Conservation (phyloP, 2,888 invertebrate genomes). For the Rugalucina vietnamica region DNA sequence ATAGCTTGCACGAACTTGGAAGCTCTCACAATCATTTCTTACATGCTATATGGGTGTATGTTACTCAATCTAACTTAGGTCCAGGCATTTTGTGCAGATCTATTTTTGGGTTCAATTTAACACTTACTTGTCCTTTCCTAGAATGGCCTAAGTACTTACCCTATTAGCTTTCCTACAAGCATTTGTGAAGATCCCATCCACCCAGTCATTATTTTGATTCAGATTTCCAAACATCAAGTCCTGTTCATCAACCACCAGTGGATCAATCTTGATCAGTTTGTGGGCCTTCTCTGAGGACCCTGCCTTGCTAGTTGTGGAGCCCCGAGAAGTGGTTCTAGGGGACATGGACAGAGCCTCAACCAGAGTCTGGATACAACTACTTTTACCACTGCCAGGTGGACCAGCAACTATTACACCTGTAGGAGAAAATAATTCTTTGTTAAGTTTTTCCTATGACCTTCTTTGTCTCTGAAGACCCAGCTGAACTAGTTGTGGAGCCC, state of each 20-base stretch:
- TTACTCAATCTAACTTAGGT: too few species aligned
- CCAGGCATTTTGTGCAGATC: too few species aligned
- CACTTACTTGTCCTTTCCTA: too few species aligned
- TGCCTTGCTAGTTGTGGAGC: constrained; percentile 69
- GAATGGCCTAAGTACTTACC: constrained; percentile 74
- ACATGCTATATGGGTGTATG: too few species aligned
- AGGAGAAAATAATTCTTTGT: too few species aligned
- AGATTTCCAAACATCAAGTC: constrained; percentile 82
- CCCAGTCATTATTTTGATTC: constrained; percentile 82
- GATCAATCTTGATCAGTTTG: constrained; percentile 82
- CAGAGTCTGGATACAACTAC: constrained; percentile 81
- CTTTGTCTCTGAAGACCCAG: constrained; percentile 70
- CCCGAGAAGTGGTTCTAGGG: constrained; percentile 72
- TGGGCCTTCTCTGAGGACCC: constrained; percentile 77
- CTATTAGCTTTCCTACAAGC: constrained; percentile 83
- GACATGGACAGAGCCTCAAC: constrained; percentile 80
- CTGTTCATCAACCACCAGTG: constrained; percentile 82
- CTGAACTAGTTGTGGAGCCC: constrained; percentile 70
- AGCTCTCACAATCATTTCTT: too few species aligned
- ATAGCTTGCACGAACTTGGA: too few species aligned
- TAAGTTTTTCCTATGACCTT: too few species aligned
- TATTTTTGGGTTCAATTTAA: too few species aligned
- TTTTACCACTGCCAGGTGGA: constrained; percentile 83
- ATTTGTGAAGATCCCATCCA: constrained; percentile 83
- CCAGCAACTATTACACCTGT: constrained; percentile 83